Percentiles rank a stretch among this genome's conserved stretches.
Evolutionary conservation across 1,140 invertebrate genomes (phyloP).

Genomic region (Drosophila bipectinata): DNA sequence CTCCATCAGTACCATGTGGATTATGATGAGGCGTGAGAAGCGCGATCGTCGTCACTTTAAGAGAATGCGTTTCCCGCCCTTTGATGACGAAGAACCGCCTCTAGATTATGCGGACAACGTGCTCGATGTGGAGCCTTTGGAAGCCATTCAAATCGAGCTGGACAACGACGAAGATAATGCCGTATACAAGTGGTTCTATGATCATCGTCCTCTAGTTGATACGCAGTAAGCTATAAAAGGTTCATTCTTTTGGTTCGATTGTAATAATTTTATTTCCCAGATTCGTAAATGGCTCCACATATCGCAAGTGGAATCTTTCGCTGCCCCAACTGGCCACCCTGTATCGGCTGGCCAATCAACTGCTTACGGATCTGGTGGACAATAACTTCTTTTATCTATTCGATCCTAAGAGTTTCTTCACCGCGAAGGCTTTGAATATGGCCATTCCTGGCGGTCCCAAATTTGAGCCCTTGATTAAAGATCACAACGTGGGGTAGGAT

Average conservation of each 20-base stretch:
- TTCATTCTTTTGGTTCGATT: background rate
- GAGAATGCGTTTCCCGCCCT: conserved; percentile 99
- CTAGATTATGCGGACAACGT: conserved; percentile 99
- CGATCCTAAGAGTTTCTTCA: conserved; percentile 99
- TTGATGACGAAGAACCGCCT: conserved; percentile 99
- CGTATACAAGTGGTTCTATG: conserved; percentile 98
- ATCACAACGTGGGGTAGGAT: conserved; percentile 94
- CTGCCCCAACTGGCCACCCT: conserved; percentile 98
- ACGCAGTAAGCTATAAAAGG: conserved; percentile 87
- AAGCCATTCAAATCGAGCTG: conserved; percentile 99
- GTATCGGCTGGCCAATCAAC: conserved; percentile 98
- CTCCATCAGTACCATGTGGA: conserved; percentile 97
- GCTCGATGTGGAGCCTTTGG: conserved; percentile 98
- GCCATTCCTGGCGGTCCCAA: conserved; percentile 99
- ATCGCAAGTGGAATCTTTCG: conserved; percentile 97
- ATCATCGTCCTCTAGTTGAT: conserved; percentile 97
- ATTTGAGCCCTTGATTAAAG: conserved; percentile 99
- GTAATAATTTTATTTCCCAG: conserved; percentile 82
- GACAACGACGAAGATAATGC: conserved; percentile 97
- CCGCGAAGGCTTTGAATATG: conserved; percentile 99
- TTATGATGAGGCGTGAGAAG: conserved; percentile 99
- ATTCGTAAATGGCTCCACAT: conserved; percentile 98
- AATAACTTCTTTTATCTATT: conserved; percentile 99
- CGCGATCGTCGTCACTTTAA: conserved; percentile 99
- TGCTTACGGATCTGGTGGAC: conserved; percentile 99